These are phyloP conservation scores for Typhlichthys eigenmanni DNA, from an alignment of 2,797 vertebrate genomes.

Conservation along the genomic window DNA sequence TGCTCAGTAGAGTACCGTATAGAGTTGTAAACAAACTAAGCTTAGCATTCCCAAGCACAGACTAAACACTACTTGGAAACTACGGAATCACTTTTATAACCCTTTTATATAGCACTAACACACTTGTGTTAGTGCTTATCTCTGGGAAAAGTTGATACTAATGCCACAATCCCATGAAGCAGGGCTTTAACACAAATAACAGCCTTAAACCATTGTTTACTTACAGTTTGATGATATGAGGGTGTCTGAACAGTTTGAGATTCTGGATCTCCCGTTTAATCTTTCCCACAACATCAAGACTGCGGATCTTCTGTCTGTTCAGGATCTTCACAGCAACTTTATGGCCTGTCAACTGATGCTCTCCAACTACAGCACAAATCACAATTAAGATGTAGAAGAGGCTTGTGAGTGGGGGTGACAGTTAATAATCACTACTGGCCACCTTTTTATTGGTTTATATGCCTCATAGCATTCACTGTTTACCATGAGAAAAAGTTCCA, in stretches of 20 bases:
- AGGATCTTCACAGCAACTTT: conserved; percentile 99
- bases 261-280: conserved; percentile 99
- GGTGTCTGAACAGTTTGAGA: conserved; percentile 97
- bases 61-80: conserved; percentile 8
- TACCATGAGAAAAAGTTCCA: too few relatives aligned
- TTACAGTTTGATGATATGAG: conserved; percentile 98
- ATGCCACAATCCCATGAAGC: too few relatives aligned
- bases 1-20: conserved; percentile 26
- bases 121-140: background rate
- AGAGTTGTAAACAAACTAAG: conserved; percentile 51
- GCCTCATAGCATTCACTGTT: too few relatives aligned
- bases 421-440: too few relatives aligned
- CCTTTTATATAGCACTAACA: background rate
- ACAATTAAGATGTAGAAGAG: background rate
- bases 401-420: background rate
- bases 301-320: conserved; percentile 97
- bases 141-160: too few relatives aligned
- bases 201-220: background rate
- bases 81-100: conserved; percentile 1
- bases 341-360: conserved; percentile 95
- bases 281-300: conserved; percentile 97
- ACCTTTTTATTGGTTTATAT: too few relatives aligned
- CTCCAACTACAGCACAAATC: conserved; percentile 82
- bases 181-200: too few relatives aligned
- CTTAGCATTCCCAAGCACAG: conserved; percentile 27